Evolutionary conservation across 1,140 invertebrate species (phyloP), one percentile per base, ranked within the genome.

Genomic region (Grapholita molesta): DNA sequence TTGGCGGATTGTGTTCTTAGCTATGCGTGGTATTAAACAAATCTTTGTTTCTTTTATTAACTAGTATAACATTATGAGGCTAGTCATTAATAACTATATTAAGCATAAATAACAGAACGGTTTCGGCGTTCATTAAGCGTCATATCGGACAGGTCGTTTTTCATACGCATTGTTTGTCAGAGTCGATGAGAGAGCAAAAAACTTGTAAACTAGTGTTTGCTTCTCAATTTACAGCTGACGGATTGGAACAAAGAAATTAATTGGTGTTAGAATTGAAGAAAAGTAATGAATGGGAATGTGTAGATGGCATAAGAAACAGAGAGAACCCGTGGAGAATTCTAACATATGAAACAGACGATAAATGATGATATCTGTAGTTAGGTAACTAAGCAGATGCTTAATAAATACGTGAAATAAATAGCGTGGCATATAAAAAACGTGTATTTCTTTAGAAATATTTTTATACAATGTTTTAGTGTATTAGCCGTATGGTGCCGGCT

Each of bases 211-310:
- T 78, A 82, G 83, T 88, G 85, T 90, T 89, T 90, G 88, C 86
- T 89, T 88, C 88, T 90, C 86, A 90, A 90, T 90, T 90, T 86
- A 78, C 71, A 65, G 80, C 87, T 88, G 88, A 90, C 88, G 85
- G 80, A 83, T 85, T 83, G 82, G 82, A 87, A 90, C 88, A 90
- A 90, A 90, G 88, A 88, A 79, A 90, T 88, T 89, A 89, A 90
- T 88, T 84, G 87, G 88, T 83, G 85, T 86, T 81, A 82, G 82
- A 84, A 89, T 88, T 89, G 85, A 80, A 82, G 79, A 73, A 77
- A 78, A 79, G 77, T 86, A 86, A 88, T 86, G 86, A 89, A 86
- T 86, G 80, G 72, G 75, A 69, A 68, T 53, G 30, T 33, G 76
- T 55, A 86, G 86, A 80, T 78, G 24, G 66, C 30, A 33, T 35